Conservation (phyloP, 2,797 vertebrate species). For the Chrosomus eos region DNA sequence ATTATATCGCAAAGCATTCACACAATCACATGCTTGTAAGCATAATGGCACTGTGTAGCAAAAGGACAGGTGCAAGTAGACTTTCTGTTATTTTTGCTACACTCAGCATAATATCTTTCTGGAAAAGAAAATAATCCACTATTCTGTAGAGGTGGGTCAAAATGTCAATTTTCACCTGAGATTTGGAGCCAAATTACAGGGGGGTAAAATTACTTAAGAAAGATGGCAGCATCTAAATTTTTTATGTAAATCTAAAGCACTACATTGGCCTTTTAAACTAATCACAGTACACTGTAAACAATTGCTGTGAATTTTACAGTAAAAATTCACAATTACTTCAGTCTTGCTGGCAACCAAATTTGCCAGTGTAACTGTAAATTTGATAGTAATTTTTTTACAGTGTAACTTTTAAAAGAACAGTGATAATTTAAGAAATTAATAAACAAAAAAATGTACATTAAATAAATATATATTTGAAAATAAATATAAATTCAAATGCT, state of each 20-base stretch:
- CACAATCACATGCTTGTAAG: neutral
- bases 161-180: too few relatives aligned
- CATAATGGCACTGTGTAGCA: neutral
- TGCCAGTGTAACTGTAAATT: neutral
- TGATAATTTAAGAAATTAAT: constrained; percentile 23
- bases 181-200: too few relatives aligned
- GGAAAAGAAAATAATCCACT: too few relatives aligned
- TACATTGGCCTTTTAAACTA: too few relatives aligned
- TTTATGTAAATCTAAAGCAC: too few relatives aligned
- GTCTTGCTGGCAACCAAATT: neutral
- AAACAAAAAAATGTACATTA: neutral
- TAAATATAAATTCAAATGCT: neutral
- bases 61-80: too few relatives aligned
- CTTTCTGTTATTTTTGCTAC: neutral
- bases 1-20: neutral
- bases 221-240: too few relatives aligned
- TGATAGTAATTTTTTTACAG: neutral
- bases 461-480: neutral
- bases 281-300: too few relatives aligned
- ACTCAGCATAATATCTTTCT: neutral
- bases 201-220: too few relatives aligned
- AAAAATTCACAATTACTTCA: neutral
- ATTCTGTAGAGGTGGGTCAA: too few relatives aligned
- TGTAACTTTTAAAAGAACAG: neutral
- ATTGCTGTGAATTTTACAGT: neutral